Evolutionary conservation across 2,888 invertebrate species (phyloP).

Genomic region (Notodonta ziczac): DNA sequence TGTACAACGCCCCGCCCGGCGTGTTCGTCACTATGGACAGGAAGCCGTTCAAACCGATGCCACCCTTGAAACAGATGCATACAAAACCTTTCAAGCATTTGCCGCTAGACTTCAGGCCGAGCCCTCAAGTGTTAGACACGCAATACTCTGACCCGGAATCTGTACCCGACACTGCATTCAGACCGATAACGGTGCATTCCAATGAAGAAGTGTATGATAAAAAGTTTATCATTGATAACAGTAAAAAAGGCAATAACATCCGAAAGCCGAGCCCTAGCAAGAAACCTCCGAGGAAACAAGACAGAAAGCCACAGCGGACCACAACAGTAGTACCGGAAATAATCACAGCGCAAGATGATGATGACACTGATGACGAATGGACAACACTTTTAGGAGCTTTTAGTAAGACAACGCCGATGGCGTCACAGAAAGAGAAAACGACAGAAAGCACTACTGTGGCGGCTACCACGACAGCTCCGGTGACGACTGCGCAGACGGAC

Average conservation of each 20-base stretch:
- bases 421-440: slow-evolving; percentile 48
- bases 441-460: slow-evolving; percentile 45
- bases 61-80: slow-evolving; percentile 65
- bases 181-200: slow-evolving; percentile 66
- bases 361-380: slow-evolving; percentile 61
- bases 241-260: slow-evolving; percentile 46
- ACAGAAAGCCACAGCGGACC: slow-evolving; percentile 53
- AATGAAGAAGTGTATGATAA: slow-evolving; percentile 36
- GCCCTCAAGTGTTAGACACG: slow-evolving; percentile 72
- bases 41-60: slow-evolving; percentile 79
- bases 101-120: slow-evolving; percentile 71
- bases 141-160: slow-evolving; percentile 63
- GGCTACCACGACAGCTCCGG: slow-evolving; percentile 39
- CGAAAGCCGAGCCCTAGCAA: slow-evolving; percentile 50
- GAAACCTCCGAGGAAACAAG: slow-evolving; percentile 64
- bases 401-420: slow-evolving; percentile 74
- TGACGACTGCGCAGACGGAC: slow-evolving; percentile 26
- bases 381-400: slow-evolving; percentile 69
- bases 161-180: slow-evolving; percentile 63
- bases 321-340: slow-evolving; percentile 69
- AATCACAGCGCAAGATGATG: slow-evolving; percentile 62
- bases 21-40: slow-evolving; percentile 79
- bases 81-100: slow-evolving; percentile 54
- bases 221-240: slow-evolving; percentile 37
- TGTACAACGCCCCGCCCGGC: slow-evolving; percentile 77